These are phyloP conservation scores for Manis pentadactyla DNA, from an alignment of 2,797 vertebrate species.

Conservation along the genomic window DNA sequence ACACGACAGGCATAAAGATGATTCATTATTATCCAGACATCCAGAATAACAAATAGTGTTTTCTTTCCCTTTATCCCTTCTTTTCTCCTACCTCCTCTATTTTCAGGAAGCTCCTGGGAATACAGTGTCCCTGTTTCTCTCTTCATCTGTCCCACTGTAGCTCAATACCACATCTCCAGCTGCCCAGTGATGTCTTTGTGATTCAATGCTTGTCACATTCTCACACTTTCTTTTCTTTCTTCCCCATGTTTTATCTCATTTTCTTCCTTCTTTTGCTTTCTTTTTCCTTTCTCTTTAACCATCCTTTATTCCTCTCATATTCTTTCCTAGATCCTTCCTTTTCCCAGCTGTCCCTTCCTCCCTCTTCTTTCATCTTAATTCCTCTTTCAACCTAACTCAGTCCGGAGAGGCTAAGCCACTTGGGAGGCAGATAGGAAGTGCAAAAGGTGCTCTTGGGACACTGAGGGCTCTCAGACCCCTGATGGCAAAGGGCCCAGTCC, in stretches of 20 bases:
- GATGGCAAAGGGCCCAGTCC: background rate
- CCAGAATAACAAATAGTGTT: background rate
- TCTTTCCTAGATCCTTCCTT: background rate
- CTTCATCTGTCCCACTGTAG: background rate
- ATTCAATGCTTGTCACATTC: background rate
- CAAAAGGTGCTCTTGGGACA: background rate
- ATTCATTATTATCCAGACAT: background rate
- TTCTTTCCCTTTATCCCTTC: background rate
- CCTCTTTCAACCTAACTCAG: background rate
- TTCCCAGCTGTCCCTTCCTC: background rate
- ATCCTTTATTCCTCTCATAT: background rate
- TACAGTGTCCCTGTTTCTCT: no score
- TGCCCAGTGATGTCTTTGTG: background rate
- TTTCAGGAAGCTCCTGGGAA: background rate
- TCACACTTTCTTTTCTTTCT: background rate
- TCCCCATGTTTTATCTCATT: background rate
- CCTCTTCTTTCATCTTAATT: background rate
- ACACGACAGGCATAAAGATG: background rate
- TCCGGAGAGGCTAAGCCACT: background rate
- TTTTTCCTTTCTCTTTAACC: background rate
- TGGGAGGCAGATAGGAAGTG: background rate
- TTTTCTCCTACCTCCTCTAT: background rate
- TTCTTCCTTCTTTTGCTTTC: background rate
- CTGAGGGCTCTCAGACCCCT: background rate
- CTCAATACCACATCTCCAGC: background rate